Base-by-base conservation (phyloP, 2,888 invertebrate genomes). In the Morpho helenor region DNA sequence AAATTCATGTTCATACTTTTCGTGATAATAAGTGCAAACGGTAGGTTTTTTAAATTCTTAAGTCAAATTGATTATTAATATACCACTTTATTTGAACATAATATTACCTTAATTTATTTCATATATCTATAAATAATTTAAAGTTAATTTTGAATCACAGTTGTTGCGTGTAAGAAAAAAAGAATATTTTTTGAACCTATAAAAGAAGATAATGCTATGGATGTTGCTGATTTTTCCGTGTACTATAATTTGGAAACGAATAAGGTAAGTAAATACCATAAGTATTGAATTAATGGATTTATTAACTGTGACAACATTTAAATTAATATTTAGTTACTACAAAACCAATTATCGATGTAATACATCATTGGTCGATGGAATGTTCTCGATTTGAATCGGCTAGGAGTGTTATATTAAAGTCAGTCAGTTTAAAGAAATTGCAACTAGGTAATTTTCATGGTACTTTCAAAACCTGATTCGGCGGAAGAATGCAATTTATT, bases 171-270 rank as follows among this genome's bases (percentile, higher is more conserved):
- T 40, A 67, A 65, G 51, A 59, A 69, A 65, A 64, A 71, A 68
- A 54, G 58, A 50, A 41, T 65, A 55, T 62, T 59, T 49, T 72
- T 68, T 67, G 69, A 70, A 65, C 69, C 62, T 54, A 69, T 68
- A 52, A 74, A 73, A 61, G 70, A 73, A n/a, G 80, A 80, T 50
- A 74, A 82, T 57, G 73, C 77, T 7, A 87, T 90, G 82, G 91
- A 91, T 65, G 86, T 90, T 0, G 69, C 89, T 2, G 91, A 91
- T 59, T 86, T 91, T 63, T 91, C 91, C 0, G 76, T 91, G 49
- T 91, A 88, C 69, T 91, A 91, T 61, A 83, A 89, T 64, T 61
- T 87, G 44, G 73, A 82, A 16, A 82, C 87, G n/a, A 90, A 91
- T 66, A 74, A 87, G 77, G 91, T 91, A 61, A 56, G 31, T 31